phyloP scores from a whole-genome alignment of 2,888 invertebrate genomes.

The Tromatobia lineatoria region DNA sequence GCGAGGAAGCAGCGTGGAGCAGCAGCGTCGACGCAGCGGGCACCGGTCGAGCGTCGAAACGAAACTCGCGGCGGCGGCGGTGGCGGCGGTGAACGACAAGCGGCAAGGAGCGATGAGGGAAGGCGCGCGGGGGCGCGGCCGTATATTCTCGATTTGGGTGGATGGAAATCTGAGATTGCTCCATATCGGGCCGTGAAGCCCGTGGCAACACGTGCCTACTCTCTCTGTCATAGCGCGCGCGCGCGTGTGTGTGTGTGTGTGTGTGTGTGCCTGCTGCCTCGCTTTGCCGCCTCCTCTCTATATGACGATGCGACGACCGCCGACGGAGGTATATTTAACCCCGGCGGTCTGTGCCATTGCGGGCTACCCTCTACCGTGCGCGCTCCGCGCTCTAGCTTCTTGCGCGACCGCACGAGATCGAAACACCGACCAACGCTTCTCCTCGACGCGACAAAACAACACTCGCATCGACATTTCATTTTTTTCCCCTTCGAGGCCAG shows the following conservation, averaged over 20 bases:
- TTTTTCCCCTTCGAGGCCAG: too few relatives aligned
- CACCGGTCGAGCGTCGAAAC: constrained; percentile 70
- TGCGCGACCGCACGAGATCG: not conserved
- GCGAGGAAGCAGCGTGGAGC: constrained; percentile 45
- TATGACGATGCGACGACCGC: constrained; percentile 70
- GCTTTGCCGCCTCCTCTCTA: constrained; percentile 67
- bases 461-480: too few relatives aligned
- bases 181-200: constrained; percentile 88
- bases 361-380: constrained; percentile 57
- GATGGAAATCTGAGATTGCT: constrained; percentile 90
- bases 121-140: constrained; percentile 80
- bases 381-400: constrained; percentile 8
- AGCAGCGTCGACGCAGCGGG: constrained; percentile 53
- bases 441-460: too few relatives aligned
- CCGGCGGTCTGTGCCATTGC: constrained; percentile 73
- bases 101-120: constrained; percentile 71
- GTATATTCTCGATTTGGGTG: constrained; percentile 89
- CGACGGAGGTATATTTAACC: constrained; percentile 82
- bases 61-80: constrained; percentile 70
- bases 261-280: too few relatives aligned
- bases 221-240: constrained; percentile 81
- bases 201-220: constrained; percentile 75
- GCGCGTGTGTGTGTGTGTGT: too few relatives aligned
- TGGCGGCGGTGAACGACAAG: constrained; percentile 68
- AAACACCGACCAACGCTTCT: not conserved